phyloP scores from a whole-genome alignment of 2,113 vertebrate genomes.

The Lipophrys pholis region DNA sequence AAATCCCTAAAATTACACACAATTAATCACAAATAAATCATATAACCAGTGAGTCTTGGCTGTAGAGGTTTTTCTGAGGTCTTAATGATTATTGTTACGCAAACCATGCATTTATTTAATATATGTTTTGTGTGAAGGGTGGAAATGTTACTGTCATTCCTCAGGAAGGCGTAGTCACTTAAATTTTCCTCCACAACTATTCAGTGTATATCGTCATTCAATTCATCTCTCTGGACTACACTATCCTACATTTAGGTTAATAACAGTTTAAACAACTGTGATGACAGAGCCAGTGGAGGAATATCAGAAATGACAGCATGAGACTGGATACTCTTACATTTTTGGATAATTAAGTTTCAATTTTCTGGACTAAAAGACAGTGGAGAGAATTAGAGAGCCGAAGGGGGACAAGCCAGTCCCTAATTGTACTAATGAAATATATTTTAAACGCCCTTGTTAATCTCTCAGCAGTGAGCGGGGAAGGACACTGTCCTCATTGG shows the following conservation, averaged over 20 bases:
- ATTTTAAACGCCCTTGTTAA: slow-evolving; percentile 42
- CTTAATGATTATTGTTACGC: no score
- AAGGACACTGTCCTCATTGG: slow-evolving; percentile 2
- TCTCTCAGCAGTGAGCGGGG: slow-evolving; percentile 18
- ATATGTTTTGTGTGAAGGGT: no score
- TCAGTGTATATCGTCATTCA: slow-evolving; percentile 15
- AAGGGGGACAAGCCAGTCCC: background rate
- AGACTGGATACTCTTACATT: slow-evolving; percentile 8
- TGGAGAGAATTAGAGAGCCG: slow-evolving; percentile 2
- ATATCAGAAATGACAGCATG: slow-evolving; percentile 29
- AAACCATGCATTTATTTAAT: no score
- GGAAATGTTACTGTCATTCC: no score
- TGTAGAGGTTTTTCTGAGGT: no score
- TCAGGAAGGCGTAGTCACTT: no score
- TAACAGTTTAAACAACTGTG: slow-evolving; percentile 17
- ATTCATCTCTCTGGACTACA: slow-evolving; percentile 27
- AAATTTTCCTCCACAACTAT: no score
- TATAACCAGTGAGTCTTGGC: no score
- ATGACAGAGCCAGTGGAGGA: slow-evolving; percentile 27
- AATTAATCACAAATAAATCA: no score
- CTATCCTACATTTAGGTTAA: slow-evolving; percentile 18
- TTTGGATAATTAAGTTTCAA: slow-evolving; percentile 34
- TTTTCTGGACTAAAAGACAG: slow-evolving; percentile 27
- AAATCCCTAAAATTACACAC: no score
- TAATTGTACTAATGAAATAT: slow-evolving; percentile 38